Evolutionary conservation across 2,797 vertebrate genomes (phyloP).

Genomic region (Ambastaia sidthimunki): DNA sequence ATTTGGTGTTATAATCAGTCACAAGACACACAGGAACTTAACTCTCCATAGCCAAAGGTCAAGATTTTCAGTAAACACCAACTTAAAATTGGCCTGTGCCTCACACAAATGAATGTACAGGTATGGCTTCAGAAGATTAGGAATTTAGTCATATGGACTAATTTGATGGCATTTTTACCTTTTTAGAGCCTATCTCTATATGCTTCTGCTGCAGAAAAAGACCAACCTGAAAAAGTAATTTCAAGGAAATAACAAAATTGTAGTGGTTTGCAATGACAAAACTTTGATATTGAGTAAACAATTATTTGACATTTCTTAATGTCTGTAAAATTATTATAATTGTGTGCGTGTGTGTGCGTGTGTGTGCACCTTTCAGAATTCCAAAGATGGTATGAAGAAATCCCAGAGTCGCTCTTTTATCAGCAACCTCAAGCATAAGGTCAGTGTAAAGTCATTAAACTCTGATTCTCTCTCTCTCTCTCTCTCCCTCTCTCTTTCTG

Average conservation of each 20-base stretch:
- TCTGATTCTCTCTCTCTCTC: neutral
- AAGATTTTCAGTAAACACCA: too few species aligned
- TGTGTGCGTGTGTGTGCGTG: constrained; percentile 14
- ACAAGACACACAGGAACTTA: too few species aligned
- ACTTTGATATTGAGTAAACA: neutral
- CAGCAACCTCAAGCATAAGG: constrained; percentile 93
- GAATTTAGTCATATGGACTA: neutral
- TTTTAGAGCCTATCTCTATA: too few species aligned
- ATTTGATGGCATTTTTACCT: neutral
- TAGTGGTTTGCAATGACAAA: neutral
- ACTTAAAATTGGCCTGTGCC: too few species aligned
- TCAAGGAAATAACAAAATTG: neutral
- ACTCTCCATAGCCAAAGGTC: too few species aligned
- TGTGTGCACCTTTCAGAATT: constrained; percentile 74
- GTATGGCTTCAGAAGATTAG: neutral
- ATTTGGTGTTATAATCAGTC: too few species aligned
- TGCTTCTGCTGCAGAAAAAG: too few species aligned
- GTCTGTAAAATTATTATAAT: neutral
- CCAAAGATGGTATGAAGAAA: constrained; percentile 90
- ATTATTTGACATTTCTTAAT: neutral
- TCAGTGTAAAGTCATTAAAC: constrained; percentile 67
- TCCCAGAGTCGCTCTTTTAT: constrained; percentile 91
- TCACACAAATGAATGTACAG: too few species aligned
- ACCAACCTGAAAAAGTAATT: too few species aligned
- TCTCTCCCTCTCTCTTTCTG: constrained; percentile 3